Percentiles rank a stretch among this genome's conserved stretches.
phyloP scores from a whole-genome alignment of 2,797 vertebrate species.

The Oophaga sylvatica region DNA sequence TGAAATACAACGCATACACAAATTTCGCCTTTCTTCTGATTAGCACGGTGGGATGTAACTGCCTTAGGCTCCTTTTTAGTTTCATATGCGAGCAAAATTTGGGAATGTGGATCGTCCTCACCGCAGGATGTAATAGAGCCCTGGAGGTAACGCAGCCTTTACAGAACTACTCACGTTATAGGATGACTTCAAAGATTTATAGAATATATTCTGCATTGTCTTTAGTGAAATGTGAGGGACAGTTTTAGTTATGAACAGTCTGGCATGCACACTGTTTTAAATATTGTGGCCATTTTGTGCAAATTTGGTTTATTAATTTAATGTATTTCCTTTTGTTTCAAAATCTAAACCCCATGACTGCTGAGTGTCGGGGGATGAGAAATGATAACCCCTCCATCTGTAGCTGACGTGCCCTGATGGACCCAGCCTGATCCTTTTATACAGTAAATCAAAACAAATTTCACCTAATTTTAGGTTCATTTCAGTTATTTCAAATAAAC shows the following conservation, averaged over 20 bases:
- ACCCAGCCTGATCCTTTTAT: neutral
- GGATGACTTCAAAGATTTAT: neutral
- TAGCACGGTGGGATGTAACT: neutral
- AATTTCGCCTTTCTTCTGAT: neutral
- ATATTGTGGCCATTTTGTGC: neutral
- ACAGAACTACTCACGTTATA: neutral
- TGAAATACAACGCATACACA: neutral
- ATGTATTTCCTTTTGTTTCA: no score
- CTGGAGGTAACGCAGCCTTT: neutral
- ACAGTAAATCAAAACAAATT: neutral
- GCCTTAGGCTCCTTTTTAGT: constrained; percentile 21
- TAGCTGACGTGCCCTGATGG: neutral
- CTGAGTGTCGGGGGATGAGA: no score
- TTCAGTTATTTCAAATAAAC: no score
- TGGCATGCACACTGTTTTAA: neutral
- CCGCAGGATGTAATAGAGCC: constrained; percentile 7
- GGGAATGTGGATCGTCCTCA: neutral
- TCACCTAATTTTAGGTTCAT: no score
- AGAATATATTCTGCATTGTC: neutral
- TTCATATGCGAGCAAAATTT: neutral
- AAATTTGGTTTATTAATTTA: neutral
- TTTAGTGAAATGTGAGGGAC: neutral
- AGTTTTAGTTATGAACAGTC: no score
- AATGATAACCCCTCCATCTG: neutral
- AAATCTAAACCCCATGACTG: no score